A percentile compares a stretch with the other conserved stretches of the same genome.
Conservation (phyloP, 2,888 invertebrate genomes). For the Cantharis nigra region DNA sequence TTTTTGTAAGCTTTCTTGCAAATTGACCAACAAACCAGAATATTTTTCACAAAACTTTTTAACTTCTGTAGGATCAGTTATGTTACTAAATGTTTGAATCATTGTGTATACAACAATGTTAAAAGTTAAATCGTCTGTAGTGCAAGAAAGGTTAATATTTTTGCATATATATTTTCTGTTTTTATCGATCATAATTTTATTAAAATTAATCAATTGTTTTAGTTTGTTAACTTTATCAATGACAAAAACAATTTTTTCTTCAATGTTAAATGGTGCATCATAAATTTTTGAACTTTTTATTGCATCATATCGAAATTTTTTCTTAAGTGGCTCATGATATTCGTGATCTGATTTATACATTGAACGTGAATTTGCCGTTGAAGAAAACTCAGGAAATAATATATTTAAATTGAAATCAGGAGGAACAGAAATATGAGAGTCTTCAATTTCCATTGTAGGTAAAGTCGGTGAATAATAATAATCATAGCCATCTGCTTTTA, state of each 20-base stretch:
- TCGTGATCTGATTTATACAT: slow-evolving; percentile 57
- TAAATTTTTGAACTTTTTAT: background rate
- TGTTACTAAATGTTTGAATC: slow-evolving; percentile 61
- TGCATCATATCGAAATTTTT: slow-evolving; percentile 43
- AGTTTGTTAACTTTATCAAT: slow-evolving; percentile 56
- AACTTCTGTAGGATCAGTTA: slow-evolving; percentile 53
- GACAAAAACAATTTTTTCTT: background rate
- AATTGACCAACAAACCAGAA: slow-evolving; percentile 38
- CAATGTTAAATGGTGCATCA: background rate
- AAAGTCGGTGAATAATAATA: slow-evolving; percentile 51
- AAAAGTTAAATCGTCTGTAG: slow-evolving; percentile 61
- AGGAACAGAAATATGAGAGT: slow-evolving; percentile 53
- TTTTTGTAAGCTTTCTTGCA: slow-evolving; percentile 34
- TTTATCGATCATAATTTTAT: slow-evolving; percentile 53
- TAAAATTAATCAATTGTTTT: slow-evolving; percentile 62
- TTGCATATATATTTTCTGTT: slow-evolving; percentile 43
- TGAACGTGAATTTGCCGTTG: slow-evolving; percentile 39
- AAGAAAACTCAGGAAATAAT: slow-evolving; percentile 53
- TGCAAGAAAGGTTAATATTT: slow-evolving; percentile 55
- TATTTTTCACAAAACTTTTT: slow-evolving; percentile 41
- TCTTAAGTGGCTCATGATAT: slow-evolving; percentile 55
- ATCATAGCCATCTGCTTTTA: background rate
- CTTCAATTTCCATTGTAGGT: slow-evolving; percentile 64
- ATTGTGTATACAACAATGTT: slow-evolving; percentile 68
- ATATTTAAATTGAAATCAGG: slow-evolving; percentile 51